A percentile compares a stretch with the other conserved stretches of the same genome.
phyloP scores from a whole-genome alignment of 23 tunicate genomes.

The Halocynthia aurantium region DNA sequence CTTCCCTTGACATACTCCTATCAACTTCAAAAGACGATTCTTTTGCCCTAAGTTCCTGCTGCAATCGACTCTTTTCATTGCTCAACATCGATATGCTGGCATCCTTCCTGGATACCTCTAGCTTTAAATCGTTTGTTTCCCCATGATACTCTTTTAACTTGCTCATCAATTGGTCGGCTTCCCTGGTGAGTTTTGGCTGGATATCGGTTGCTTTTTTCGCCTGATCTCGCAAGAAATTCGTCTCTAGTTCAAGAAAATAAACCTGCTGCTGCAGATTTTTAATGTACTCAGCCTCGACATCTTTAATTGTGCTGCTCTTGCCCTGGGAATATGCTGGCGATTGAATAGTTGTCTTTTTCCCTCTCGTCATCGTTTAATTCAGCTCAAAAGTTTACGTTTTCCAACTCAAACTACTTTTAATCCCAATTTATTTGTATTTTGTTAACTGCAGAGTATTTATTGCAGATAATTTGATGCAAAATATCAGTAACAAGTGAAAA shows the following conservation, averaged over 20 bases:
- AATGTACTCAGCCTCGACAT: constrained; percentile 89
- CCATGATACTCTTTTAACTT: constrained; percentile 60
- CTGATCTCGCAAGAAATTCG: constrained; percentile 73
- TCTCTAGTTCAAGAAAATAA: constrained; percentile 81
- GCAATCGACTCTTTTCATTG: constrained; percentile 55
- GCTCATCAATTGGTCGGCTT: constrained; percentile 84
- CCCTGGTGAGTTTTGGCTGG: constrained; percentile 72
- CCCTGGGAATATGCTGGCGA: constrained; percentile 33
- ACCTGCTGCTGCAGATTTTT: constrained; percentile 87
- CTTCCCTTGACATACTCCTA: constrained; percentile 22
- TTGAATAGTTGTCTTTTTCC: constrained; percentile 3
- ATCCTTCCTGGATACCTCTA: constrained; percentile 76
- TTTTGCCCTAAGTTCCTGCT: constrained; percentile 43
- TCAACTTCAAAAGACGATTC: constrained; percentile 24
- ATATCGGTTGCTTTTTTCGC: constrained; percentile 87
- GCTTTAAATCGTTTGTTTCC: constrained; percentile 58
- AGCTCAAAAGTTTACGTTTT: too few relatives aligned
- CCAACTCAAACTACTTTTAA: too few relatives aligned
- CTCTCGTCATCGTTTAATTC: too few relatives aligned
- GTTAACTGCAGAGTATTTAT: too few relatives aligned
- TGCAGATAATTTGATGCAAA: too few relatives aligned
- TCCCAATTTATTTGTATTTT: too few relatives aligned
- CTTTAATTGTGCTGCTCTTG: constrained; percentile 86
- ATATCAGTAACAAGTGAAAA: too few relatives aligned
- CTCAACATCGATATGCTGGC: constrained; percentile 83